Percentiles rank a stretch among this genome's conserved stretches.
Conservation (phyloP, 37 sponge, comb jelly and placozoan species). For the Dysidea cf. avara region DNA sequence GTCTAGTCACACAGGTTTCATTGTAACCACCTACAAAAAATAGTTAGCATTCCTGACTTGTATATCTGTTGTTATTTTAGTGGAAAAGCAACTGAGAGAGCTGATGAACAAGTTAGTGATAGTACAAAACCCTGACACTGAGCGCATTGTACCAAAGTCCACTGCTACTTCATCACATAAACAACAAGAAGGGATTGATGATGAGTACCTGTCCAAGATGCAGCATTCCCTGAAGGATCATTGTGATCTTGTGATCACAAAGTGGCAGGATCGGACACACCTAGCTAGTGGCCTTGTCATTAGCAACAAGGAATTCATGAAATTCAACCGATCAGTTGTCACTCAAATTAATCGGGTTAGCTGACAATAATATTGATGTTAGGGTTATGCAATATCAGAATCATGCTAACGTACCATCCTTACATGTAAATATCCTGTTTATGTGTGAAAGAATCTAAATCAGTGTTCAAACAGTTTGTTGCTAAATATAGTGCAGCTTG, state of each 20-base stretch:
- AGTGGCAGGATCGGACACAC: constrained; percentile 61
- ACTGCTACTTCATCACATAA: not conserved
- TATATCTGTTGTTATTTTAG: not conserved
- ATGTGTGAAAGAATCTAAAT: too few species aligned
- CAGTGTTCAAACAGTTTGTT: too few species aligned
- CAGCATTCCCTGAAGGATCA: constrained; percentile 23
- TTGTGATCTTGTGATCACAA: constrained; percentile 51
- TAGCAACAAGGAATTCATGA: constrained; percentile 68
- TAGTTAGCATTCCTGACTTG: too few species aligned
- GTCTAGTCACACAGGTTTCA: too few species aligned
- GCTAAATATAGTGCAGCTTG: too few species aligned
- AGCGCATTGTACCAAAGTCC: not conserved
- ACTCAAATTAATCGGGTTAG: constrained; percentile 67
- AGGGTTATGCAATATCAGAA: too few species aligned
- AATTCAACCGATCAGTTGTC: constrained; percentile 51
- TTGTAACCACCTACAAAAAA: too few species aligned
- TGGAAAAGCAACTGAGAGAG: not conserved
- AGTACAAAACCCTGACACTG: constrained; percentile 41
- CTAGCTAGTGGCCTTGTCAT: constrained; percentile 60
- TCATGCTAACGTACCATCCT: too few species aligned
- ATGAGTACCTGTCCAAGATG: constrained; percentile 14
- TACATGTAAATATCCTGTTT: too few species aligned
- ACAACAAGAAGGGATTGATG: constrained; percentile 52
- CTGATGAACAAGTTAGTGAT: constrained; percentile 40
- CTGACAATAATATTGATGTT: too few species aligned